Base-by-base conservation (phyloP, 2,888 invertebrate genomes). In the Noctuana brunneofusca region DNA sequence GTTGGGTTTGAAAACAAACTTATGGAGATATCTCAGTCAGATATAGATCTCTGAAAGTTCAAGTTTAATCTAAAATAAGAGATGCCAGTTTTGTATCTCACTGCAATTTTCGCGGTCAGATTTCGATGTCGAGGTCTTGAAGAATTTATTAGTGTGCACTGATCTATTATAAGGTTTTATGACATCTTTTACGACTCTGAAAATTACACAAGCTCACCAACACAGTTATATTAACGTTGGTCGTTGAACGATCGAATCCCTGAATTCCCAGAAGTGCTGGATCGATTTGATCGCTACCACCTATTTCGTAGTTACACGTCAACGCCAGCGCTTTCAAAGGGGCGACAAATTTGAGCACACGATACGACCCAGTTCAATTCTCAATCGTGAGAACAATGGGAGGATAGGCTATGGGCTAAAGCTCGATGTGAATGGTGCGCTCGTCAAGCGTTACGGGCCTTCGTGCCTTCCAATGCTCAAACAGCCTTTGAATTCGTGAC, bases 91-190 rank as follows among this genome's bases (percentile, higher is more conserved):
- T 18, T 16, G 16, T 18, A 18, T 48, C 12, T 48, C 12, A 1
- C 20, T 20, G 22, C 22, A 48, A 48, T 20, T 48, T 48, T 11
- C 12, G 18, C 11, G 18, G 22, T 3, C 22, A 12, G 12, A 48
- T 22, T 48, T 22, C 22, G 20, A 48, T 20, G 46, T 48, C 18
- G 18, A 43, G 43, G 46, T 22, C 46, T 46, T 20, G 46, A 46
- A 20, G 1, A 46, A 11, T 18, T 20, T 46, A 46, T 46, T 20
- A 9, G 8, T 22, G 41, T 20, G 46, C 18, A 20, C 12, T 6
- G 16, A 43, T 18, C 18, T 46, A 46, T 20, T 20, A 46, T 24
- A 24, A 24, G 14, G 18, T 49, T 46, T 46, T 20, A 46, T 46
- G 20, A 46, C 18, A 16, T 18, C 16, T 46, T 46, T 46, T 46